Evolutionary conservation across 1,140 invertebrate species (phyloP).

Genomic region (Tachypleus tridentatus): DNA sequence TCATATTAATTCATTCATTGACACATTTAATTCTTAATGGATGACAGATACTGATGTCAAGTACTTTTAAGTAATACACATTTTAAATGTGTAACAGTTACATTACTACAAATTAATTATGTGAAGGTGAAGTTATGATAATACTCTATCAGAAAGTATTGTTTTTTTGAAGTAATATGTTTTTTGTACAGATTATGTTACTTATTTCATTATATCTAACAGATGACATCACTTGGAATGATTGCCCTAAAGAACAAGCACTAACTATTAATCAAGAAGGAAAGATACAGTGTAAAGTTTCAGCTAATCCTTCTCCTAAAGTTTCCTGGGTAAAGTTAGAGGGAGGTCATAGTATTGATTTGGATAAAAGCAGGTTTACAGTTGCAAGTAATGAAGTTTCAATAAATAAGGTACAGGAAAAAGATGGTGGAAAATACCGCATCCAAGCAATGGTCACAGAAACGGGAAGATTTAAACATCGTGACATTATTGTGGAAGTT

Average conservation of each 20-base stretch:
- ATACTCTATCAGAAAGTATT: too few species aligned
- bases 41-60: too few species aligned
- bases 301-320: constrained; percentile 63
- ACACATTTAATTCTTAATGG: too few species aligned
- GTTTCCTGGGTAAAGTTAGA: constrained; percentile 60
- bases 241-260: constrained; percentile 68
- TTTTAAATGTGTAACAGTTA: too few species aligned
- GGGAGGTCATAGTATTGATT: too few species aligned
- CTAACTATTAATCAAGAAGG: constrained; percentile 61
- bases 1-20: too few species aligned
- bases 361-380: too few species aligned
- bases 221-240: constrained; percentile 71
- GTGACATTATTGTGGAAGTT: constrained; percentile 65
- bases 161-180: too few species aligned
- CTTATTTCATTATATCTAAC: constrained; percentile 6
- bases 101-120: too few species aligned
- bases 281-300: constrained; percentile 64
- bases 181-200: too few species aligned
- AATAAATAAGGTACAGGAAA: constrained; percentile 61
- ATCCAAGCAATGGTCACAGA: constrained; percentile 65
- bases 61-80: too few species aligned
- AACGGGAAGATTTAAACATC: constrained; percentile 62
- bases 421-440: constrained; percentile 71
- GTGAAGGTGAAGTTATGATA: too few species aligned
- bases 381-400: constrained; percentile 50